Base-by-base conservation (phyloP, 2,888 invertebrate species). In the Andrena marginata region DNA sequence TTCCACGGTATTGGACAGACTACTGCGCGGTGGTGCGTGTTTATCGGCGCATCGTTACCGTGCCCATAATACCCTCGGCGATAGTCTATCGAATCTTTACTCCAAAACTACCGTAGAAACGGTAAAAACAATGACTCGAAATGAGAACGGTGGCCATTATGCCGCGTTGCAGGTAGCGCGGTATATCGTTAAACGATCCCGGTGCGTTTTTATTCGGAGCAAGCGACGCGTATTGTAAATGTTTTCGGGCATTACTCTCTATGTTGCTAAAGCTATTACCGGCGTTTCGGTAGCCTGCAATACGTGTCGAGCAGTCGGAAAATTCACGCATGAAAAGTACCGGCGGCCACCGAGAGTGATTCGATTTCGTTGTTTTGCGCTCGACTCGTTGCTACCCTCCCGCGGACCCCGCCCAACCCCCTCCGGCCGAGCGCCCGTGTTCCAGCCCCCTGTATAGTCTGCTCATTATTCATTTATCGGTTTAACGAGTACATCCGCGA, bases 321-420 rank as follows among this genome's bases (percentile, higher is more conserved):
- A 93, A 93, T 93, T 93, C 92, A 92, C 93, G 92, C 93, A 93
- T 92, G 92, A 92, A 93, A 93, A 93, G 93, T 92, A 93, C 89
- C 92, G 88, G 72, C 91, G 90, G 89, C 90, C 90, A 92, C 91
- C 90, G 90, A 90, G 92, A 91, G 90, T 92, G 90, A 92, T 92
- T 92, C 91, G 91, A 92, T 93, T 93, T 92, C 88, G 90, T 92
- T 92, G 90, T 92, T 93, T 93, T 92, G 90, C 89, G 80, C 87
- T 85, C 89, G 89, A 90, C 87, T 89, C 84, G 85, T 84, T 83
- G 84, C 79, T 67, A 77, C 80, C 70, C 80, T 16, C 67, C 49
- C 80, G 20, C 29, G 33, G 16, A n/a, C 69, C n/a, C 62, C 29
- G 1, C 63, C 73, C 35, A 33, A 5, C 65, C 59, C 26, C 59